Conservation (phyloP, 2,113 vertebrate species). For the Sardina pilchardus region DNA sequence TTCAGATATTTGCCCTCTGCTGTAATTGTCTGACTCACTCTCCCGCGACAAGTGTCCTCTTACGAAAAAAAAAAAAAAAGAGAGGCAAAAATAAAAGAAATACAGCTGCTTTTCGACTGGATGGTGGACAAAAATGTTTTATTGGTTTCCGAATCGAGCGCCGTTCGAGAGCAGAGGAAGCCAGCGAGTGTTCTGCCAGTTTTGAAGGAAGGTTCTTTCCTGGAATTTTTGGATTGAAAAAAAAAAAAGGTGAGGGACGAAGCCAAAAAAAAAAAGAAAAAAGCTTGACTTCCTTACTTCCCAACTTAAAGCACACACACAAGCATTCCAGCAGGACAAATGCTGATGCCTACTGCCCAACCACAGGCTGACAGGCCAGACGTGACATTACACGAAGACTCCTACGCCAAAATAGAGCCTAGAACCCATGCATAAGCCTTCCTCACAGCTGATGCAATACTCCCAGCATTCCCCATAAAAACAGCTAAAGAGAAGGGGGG, state of each 20-base stretch:
- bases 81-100: constrained; percentile 9
- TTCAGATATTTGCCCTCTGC: constrained; percentile 14
- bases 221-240: constrained; percentile 43
- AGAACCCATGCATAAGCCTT: background rate
- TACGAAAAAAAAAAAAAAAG: background rate
- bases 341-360: constrained; percentile 5
- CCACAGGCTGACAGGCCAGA: constrained; percentile 8
- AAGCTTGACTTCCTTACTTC: background rate
- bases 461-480: constrained; percentile 1
- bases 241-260: background rate
- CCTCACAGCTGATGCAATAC: constrained; percentile 15
- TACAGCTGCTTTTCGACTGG: constrained; percentile 25
- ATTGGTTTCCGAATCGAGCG: constrained; percentile 20
- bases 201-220: constrained; percentile 43
- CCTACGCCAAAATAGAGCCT: constrained; percentile 27
- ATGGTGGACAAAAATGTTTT: constrained; percentile 16
- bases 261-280: background rate
- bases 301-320: constrained; percentile 27
- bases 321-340: background rate
- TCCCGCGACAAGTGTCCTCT: constrained; percentile 7
- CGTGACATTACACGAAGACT: background rate
- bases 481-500: background rate
- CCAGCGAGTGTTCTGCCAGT: constrained; percentile 49
- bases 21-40: constrained; percentile 18
- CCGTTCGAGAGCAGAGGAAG: constrained; percentile 30